phyloP scores from a whole-genome alignment of 2,888 invertebrate genomes.

The Ceraclea dissimilis region DNA sequence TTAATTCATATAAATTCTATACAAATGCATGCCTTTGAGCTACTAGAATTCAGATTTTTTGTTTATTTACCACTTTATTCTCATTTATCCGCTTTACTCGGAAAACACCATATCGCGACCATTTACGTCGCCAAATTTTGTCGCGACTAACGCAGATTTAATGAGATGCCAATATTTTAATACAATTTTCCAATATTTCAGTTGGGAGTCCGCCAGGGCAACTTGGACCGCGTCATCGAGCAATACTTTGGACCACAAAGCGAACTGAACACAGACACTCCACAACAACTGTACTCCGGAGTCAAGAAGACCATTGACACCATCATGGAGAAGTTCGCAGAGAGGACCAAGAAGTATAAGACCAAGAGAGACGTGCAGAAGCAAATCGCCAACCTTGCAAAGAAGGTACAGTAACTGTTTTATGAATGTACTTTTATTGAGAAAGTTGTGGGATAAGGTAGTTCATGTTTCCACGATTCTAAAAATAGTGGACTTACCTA shows the following conservation, averaged over 20 bases:
- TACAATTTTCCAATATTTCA: constrained; percentile 22
- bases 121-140: too few species aligned
- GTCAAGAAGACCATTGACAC: constrained; percentile 31
- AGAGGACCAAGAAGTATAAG: constrained; percentile 16
- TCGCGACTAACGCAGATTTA: too few species aligned
- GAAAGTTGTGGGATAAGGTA: too few species aligned
- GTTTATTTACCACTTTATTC: too few species aligned
- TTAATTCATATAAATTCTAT: too few species aligned
- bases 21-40: too few species aligned
- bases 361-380: constrained; percentile 20
- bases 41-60: too few species aligned
- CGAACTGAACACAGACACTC: constrained; percentile 43
- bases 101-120: too few species aligned
- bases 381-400: constrained; percentile 12
- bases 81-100: too few species aligned
- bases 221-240: constrained; percentile 67
- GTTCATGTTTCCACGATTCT: too few species aligned
- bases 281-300: constrained; percentile 37
- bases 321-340: constrained; percentile 17
- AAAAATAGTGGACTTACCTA: too few species aligned
- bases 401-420: constrained; percentile 10
- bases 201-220: constrained; percentile 69
- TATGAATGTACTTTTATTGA: constrained; percentile 1
- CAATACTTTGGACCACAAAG: constrained; percentile 70
- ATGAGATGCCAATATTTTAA: background rate